Evolutionary conservation across 2,797 vertebrate genomes (phyloP).

Genomic region (Podarcis siculus): DNA sequence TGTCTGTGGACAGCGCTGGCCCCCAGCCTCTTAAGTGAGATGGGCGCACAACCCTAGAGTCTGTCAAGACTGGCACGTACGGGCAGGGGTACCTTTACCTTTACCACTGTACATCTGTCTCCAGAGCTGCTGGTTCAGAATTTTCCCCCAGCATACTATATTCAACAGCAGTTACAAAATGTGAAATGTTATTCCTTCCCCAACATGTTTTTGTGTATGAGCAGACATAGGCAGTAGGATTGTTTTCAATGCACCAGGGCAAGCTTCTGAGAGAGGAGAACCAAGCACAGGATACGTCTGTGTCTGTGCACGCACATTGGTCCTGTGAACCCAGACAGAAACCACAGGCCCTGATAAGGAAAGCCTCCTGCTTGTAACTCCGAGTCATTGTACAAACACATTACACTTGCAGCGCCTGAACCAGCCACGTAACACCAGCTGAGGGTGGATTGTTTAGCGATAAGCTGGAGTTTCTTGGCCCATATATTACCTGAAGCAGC

Average conservation of each 20-base stretch:
- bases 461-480: conserved; percentile 9
- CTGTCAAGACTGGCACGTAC: no score
- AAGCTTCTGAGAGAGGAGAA: background rate
- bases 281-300: background rate
- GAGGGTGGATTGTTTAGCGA: background rate
- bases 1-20: no score
- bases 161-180: background rate
- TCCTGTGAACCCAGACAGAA: background rate
- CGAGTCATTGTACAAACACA: background rate
- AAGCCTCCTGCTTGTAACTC: background rate
- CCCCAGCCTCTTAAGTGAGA: no score
- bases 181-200: background rate
- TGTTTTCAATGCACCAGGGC: background rate
- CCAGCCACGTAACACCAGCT: background rate
- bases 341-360: background rate
- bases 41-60: no score
- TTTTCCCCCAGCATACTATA: background rate
- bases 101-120: no score
- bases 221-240: background rate
- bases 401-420: background rate
- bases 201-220: background rate
- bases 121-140: background rate
- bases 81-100: no score
- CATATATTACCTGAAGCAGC: rapidly evolving
- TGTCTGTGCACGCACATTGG: background rate